These are phyloP conservation scores for Deroptyus accipitrinus DNA, from an alignment of 2,113 vertebrate genomes.

Conservation along the genomic window DNA sequence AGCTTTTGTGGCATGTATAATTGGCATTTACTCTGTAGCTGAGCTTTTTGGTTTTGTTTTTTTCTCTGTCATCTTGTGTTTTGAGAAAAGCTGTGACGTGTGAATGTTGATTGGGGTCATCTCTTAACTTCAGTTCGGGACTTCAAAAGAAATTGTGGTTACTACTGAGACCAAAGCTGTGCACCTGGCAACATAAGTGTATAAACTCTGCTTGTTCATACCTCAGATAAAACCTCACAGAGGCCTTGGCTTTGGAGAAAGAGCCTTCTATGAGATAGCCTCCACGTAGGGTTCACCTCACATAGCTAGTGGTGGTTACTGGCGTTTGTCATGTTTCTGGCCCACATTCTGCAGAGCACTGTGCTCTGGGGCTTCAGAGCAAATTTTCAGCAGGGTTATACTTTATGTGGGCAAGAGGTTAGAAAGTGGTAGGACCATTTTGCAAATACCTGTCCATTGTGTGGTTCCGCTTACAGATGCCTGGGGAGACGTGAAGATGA, in stretches of 20 bases:
- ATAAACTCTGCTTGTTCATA: not conserved
- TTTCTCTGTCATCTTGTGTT: not conserved
- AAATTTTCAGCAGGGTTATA: not conserved
- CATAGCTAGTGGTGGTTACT: not conserved
- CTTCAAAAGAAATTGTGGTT: conserved; percentile 6
- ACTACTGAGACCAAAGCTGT: not conserved
- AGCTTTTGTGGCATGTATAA: not conserved
- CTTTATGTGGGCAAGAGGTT: fast-evolving
- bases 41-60: not conserved
- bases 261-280: not conserved
- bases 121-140: not conserved
- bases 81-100: not conserved
- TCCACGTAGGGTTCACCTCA: not conserved
- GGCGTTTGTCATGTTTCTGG: not conserved
- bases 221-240: not conserved
- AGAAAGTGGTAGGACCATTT: not conserved
- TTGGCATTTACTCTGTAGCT: not conserved
- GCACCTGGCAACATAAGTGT: not conserved
- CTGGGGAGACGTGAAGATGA: not conserved
- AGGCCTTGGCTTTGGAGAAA: not conserved
- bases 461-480: fast-evolving
- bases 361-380: not conserved
- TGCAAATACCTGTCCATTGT: fast-evolving
- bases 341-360: not conserved
- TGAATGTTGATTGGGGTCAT: not conserved